Conservation (phyloP, 1,140 invertebrate species). For the Trichonephila clavata region DNA sequence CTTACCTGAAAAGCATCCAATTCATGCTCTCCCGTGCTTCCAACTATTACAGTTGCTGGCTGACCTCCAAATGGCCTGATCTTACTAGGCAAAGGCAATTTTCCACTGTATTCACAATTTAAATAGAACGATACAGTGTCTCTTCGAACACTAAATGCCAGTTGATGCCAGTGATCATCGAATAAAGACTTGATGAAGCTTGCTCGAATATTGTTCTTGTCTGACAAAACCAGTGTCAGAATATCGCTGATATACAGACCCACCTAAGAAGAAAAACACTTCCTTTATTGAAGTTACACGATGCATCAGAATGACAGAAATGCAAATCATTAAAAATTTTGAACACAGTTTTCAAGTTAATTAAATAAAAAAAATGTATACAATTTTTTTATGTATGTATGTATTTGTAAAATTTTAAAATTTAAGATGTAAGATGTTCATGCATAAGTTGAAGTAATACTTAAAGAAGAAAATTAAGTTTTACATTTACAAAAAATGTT, state of each 20-base stretch:
- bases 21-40: constrained; percentile 64
- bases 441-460: no score
- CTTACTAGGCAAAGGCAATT: constrained; percentile 59
- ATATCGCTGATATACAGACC: constrained; percentile 69
- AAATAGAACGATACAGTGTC: constrained; percentile 68
- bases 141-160: constrained; percentile 58
- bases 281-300: no score
- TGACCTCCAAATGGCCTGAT: constrained; percentile 65
- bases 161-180: constrained; percentile 65
- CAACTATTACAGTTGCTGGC: constrained; percentile 63
- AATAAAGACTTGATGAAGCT: constrained; percentile 68
- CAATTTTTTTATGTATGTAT: no score
- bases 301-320: no score
- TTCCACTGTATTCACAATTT: constrained; percentile 62
- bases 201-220: constrained; percentile 67
- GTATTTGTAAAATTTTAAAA: no score
- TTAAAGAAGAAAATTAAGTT: no score
- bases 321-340: no score
- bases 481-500: no score
- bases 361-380: no score
- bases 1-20: constrained; percentile 69
- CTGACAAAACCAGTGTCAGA: constrained; percentile 62
- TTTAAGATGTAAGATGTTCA: no score
- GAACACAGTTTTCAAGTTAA: no score
- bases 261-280: constrained; percentile 34